Base-by-base conservation (phyloP, 2,888 invertebrate species). In the Latrodectus hesperus region DNA sequence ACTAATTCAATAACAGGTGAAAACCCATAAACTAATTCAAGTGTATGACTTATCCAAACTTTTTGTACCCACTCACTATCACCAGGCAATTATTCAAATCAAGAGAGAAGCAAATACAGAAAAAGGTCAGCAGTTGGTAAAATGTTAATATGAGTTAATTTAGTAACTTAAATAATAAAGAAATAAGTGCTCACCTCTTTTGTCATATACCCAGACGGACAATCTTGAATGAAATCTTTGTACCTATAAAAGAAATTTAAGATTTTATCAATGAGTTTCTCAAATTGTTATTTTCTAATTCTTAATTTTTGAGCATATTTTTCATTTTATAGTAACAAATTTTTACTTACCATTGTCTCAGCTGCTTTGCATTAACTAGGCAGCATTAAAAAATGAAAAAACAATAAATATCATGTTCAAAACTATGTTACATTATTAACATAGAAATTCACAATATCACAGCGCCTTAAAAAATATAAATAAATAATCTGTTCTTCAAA, bases 151-250 rank as follows among this genome's bases (percentile, higher is more conserved):
- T 4, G 0, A 38, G 38, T 6, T 38, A 38, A 38, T 38, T 38
- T 38, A 38, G 5, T 38, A 6, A 38, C 6, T 38, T 38, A 38
- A 38, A 38, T 38, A 38, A 38, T 4, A 38, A 6, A 38, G 0
- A 1, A 38, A 6, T 38, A 53, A 67, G 9, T n/a, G 11, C 78
- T 80, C 64, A 89, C 89, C 75, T 90, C 88, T 86, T 89, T 89
- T 12, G 89, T 89, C 90, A 90, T 90, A 38, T 89, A 84, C 14
- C 90, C 90, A 52, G 89, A 83, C n/a, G 90, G 90, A 74, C 90
- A 90, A 71, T 89, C 89, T 77, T 88, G 85, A 22, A 90, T 88
- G 68, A 90, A 90, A 78, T 90, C 90, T 75, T 84, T 79, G 81
- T 90, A 89, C 90, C 90, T 88, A 80, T 71, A 38, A 17, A 22